phyloP scores from a whole-genome alignment of 2,797 vertebrate genomes.

The Platyrinchus mystaceus region DNA sequence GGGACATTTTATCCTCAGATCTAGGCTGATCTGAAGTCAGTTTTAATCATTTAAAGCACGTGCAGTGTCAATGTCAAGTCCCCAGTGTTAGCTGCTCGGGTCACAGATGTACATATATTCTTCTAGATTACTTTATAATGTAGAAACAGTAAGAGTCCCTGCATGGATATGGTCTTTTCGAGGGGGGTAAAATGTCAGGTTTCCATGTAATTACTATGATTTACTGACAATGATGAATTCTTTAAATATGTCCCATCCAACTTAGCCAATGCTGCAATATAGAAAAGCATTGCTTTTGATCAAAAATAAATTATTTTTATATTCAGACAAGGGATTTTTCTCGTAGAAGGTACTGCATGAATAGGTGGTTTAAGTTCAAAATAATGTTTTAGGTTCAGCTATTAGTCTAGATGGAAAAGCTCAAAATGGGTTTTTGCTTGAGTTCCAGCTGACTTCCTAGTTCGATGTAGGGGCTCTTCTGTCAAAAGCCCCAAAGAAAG shows the following conservation, averaged over 20 bases:
- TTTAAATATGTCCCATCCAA: background rate
- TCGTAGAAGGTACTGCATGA: background rate
- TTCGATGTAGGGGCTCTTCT: background rate
- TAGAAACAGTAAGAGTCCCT: rapidly evolving
- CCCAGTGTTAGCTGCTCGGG: background rate
- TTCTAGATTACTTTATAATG: background rate
- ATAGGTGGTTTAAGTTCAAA: background rate
- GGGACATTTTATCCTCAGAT: background rate
- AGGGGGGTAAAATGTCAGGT: background rate
- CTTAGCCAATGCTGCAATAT: background rate
- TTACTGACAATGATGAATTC: background rate
- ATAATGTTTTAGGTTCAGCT: background rate
- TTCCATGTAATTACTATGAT: background rate
- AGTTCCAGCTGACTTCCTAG: background rate
- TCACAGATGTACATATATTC: background rate
- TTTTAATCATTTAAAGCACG: background rate
- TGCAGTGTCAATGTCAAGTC: background rate
- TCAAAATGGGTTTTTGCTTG: background rate
- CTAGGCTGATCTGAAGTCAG: background rate
- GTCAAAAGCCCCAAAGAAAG: background rate
- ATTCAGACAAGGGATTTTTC: background rate
- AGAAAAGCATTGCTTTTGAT: background rate
- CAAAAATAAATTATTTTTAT: background rate
- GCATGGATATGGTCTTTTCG: background rate
- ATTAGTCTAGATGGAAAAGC: background rate